Base-by-base conservation (phyloP, 2,797 vertebrate genomes). In the Selene dorsalis region DNA sequence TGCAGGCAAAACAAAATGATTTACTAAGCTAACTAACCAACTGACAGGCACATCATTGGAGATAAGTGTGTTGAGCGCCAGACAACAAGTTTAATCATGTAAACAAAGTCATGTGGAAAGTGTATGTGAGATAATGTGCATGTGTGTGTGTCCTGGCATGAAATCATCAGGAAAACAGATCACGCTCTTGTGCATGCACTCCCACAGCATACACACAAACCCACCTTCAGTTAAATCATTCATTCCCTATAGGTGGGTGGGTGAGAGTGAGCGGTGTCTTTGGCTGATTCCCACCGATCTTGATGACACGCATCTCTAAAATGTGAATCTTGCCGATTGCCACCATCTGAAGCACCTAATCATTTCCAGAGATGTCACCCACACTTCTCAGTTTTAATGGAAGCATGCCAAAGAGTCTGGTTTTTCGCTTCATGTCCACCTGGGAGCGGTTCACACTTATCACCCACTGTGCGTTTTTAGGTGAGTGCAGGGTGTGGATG, bases 401-500 rank as follows among this genome's bases (percentile, higher is more conserved):
- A 70, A 38, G 57, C 61, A 48, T 50, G 61, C 48, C 41, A 69
- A 45, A 61, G 53, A 62, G 26, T 60, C 32, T 35, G 32, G 32
- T 35, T 35, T 35, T 35, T 35, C 32, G 9, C 32, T 35, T 35
- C 2, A 8, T 35, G 32, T 35, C 52, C 56, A 68, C 53, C 59
- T 70, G 59, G 55, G 24, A 35, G 32, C 32, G 35, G 32, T 35
- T 35, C 6, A n/a, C 8, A 11, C 2, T 43, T 16, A 62, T 24
- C 26, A 64, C 32, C n/a, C 50, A 26, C 50, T 26, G 14, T 55
- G 52, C 30, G 50, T 70, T 35, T 20, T 64, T 77, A 80, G 80
- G 71, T 79, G 80, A 87, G 73, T 80, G 63, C 80, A 81, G n/a
- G 56, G 39, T 69, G 55, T 77, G 70, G 55, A 76, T 16, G 53